Percentiles rank a stretch among this genome's conserved stretches.
These are phyloP conservation scores for Loripinus fragilis DNA, from an alignment of 2,888 invertebrate genomes.

Conservation along the genomic window DNA sequence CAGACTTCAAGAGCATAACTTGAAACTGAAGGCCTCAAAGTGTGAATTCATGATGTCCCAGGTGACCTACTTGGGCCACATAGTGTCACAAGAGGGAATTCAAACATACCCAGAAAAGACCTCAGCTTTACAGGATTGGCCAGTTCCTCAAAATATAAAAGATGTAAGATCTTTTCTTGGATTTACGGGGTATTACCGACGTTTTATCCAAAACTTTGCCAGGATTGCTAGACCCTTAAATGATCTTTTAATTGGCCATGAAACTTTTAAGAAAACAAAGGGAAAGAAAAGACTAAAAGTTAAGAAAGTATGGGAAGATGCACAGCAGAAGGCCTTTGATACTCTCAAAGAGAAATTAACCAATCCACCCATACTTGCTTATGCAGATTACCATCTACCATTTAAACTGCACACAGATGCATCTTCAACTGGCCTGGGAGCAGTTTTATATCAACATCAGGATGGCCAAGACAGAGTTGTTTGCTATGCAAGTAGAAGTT, in stretches of 20 bases:
- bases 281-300: conserved; percentile 1
- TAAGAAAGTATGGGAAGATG: conserved; percentile 1
- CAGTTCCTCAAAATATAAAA: conserved; percentile 7
- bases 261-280: neutral
- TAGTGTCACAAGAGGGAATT: conserved; percentile 17
- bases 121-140: neutral
- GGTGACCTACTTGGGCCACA: conserved; percentile 23
- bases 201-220: conserved; percentile 19
- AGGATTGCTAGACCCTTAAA: conserved; percentile 25
- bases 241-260: conserved; percentile 14
- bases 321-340: conserved; percentile 9
- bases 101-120: conserved; percentile 11
- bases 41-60: conserved; percentile 28
- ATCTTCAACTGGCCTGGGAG: conserved; percentile 31
- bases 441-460: conserved; percentile 43
- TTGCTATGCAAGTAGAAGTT: conserved; percentile 36
- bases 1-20: conserved; percentile 15
- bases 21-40: conserved; percentile 39
- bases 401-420: conserved; percentile 49
- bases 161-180: conserved; percentile 40
- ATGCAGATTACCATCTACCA: conserved; percentile 30
- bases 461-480: conserved; percentile 30
- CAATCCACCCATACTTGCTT: conserved; percentile 28
- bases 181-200: conserved; percentile 18
- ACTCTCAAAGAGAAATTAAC: conserved; percentile 19